Base-by-base conservation (phyloP, 2,888 invertebrate species). In the Epinotia bilunana region DNA sequence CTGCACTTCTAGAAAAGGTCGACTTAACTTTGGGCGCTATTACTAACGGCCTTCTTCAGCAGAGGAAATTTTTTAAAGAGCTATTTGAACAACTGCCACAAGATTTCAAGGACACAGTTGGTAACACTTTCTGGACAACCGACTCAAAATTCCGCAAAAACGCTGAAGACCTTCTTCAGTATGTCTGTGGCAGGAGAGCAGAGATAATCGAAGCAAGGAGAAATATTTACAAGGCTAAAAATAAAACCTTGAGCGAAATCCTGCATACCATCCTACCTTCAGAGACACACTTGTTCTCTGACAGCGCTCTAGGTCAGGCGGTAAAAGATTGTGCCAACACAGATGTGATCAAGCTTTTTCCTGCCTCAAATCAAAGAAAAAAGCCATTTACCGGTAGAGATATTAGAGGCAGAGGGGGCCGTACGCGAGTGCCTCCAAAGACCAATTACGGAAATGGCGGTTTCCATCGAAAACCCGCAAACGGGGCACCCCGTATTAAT, bases 121-220 rank as follows among this genome's bases (percentile, higher is more conserved):
- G 65, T 39, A 43, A 39, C 13, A 7, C 55, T 16, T 71, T 71
- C 13, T 61, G 61, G 33, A 60, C 57, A 28, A 23, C 39, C 0
- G 68, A 68, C 20, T 68, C 68, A 9, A 20, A 18, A 43, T 69
- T 69, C 20, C 39, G 13, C 6, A 60, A 68, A n/a, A 68, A 57
- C 3, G 39, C 68, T 0, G 68, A 68, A 13, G 57, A 57, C 43
- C 20, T 20, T 20, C 57, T 69, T 7, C 68, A 75, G 46, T 75
- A 71, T 28, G 71, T 65, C 11, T 75, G 71, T 43, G 72, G 76
- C 5, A 23, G 68, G 39, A 16, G 63, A n/a, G n/a, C n/a, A n/a
- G n/a, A 23, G 68, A 55, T 71, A 13, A 70, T 76, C 20, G 64
- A 73, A 60, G 49, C 57, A 13, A 46, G 76, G 13, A 58, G 73